Evolutionary conservation across 1,140 invertebrate genomes (phyloP), one percentile per base, ranked within the genome.

Genomic region (Drosophila sproati): DNA sequence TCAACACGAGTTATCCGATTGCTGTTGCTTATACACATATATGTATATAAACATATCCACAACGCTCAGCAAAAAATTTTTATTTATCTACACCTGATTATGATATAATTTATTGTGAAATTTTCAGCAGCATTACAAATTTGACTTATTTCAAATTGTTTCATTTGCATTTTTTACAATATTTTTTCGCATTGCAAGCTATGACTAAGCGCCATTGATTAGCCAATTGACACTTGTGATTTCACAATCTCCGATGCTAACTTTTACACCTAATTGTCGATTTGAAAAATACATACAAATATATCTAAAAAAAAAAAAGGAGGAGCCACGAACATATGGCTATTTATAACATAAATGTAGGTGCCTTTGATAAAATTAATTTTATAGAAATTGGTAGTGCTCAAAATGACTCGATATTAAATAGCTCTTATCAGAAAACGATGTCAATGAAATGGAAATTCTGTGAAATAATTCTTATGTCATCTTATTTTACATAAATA

Each of bases 201-300:
- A 34, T 71, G 68, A 71, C 68, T 64, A 73, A 67, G 54, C 37
- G 35, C 4, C 31, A 64, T 37, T 41, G 39, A 68, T 61, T 48
- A 5, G 39, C 51, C 54, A 73, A 35, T 69, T 70, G 59, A 57
- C 59, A 63, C 72, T 62, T 63, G 57, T 70, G 66, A 45, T 70
- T 62, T 74, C 67, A 39, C 66, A 56, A 47, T 51, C 55, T 43
- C 20, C 39, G 47, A 41, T 63, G 47, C 73, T 73, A 87, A 82
- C 54, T 79, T 88, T 82, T 55, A 43, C 79, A 87, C 79, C 63
- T 85, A 72, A 51, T 74, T 77, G 41, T 48, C 37, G 32, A 41
- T 37, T 31, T 35, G 8, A 63, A 67, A 45, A 35, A 54, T 4
- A 34, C 20, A 35, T 3, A 43, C n/a, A 54, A 45, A 45, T 69